Base-by-base conservation (phyloP, 1,140 invertebrate genomes). In the Halesus radiatus region DNA sequence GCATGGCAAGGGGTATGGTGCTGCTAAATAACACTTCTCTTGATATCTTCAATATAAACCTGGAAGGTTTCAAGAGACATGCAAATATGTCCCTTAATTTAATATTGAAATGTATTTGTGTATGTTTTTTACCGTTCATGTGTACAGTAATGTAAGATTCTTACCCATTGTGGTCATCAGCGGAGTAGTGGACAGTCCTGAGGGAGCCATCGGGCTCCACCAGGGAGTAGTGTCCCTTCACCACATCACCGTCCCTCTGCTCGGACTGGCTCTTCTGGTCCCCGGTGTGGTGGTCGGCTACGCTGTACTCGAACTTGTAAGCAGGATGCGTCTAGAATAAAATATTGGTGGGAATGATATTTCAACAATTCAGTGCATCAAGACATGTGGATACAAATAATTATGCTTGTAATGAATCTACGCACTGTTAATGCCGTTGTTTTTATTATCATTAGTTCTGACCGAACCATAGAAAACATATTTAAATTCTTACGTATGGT, bases 121-220 rank as follows among this genome's bases (percentile, higher is more conserved):
- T n/a, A n/a, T n/a, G n/a, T n/a, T n/a, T n/a, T n/a, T n/a, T n/a
- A n/a, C n/a, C n/a, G n/a, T n/a, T n/a, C n/a, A n/a, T n/a, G n/a
- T n/a, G n/a, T n/a, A n/a, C n/a, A n/a, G n/a, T n/a, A n/a, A n/a
- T n/a, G n/a, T n/a, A n/a, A 10, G 3, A 1, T 45, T 10, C 16
- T 77, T 76, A 91, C 72, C 86, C 90, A 68, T 90, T 90, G 72
- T 90, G 86, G 32, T 89, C 85, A 85, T 90, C 88, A 54, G 88
- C 87, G n/a, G 87, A 88, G 84, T 88, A 90, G 76, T 88, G 85
- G 7, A 89, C 89, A 18, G 86, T 89, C 54, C 89, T 86, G 54
- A 88, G 76, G 0, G 85, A 87, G 16, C 89, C 89, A 75, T 90
- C 89, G 6, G 89, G 86, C 80, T 89, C 88, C 29, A 88, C 66